phyloP scores from a whole-genome alignment of 2,113 vertebrate genomes.

The Laticauda colubrina region DNA sequence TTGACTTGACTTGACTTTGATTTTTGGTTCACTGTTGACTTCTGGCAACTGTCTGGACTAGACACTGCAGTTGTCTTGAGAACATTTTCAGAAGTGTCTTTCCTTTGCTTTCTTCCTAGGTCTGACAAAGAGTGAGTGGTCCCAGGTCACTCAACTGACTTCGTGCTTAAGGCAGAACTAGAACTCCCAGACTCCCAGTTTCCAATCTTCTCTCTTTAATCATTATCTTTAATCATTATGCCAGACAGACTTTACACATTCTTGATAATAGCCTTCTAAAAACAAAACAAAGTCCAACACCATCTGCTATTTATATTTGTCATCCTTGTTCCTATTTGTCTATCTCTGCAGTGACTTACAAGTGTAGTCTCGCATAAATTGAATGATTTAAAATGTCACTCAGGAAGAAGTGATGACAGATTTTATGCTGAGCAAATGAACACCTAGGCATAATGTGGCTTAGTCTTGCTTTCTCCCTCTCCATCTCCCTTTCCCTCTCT shows the following conservation, averaged over 20 bases:
- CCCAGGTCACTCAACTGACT: neutral
- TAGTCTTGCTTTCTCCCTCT: neutral
- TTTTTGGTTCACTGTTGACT: neutral
- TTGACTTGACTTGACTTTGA: neutral
- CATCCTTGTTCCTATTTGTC: neutral
- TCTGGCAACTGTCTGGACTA: neutral
- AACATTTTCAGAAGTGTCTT: neutral
- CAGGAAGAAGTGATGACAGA: neutral
- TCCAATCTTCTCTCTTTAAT: neutral
- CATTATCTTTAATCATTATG: neutral
- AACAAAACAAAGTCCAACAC: neutral
- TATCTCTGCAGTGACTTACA: neutral
- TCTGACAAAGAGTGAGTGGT: neutral
- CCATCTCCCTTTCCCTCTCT: no score
- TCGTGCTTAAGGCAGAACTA: neutral
- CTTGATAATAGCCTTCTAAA: neutral
- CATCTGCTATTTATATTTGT: neutral
- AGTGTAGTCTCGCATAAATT: neutral
- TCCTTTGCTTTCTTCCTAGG: neutral
- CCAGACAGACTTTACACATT: neutral
- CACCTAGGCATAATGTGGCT: neutral
- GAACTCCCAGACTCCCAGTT: neutral
- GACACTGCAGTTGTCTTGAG: neutral
- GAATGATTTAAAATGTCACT: rapidly evolving
- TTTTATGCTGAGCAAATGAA: neutral